Base-by-base conservation (phyloP, 2,888 invertebrate genomes). In the Plusia festucae region DNA sequence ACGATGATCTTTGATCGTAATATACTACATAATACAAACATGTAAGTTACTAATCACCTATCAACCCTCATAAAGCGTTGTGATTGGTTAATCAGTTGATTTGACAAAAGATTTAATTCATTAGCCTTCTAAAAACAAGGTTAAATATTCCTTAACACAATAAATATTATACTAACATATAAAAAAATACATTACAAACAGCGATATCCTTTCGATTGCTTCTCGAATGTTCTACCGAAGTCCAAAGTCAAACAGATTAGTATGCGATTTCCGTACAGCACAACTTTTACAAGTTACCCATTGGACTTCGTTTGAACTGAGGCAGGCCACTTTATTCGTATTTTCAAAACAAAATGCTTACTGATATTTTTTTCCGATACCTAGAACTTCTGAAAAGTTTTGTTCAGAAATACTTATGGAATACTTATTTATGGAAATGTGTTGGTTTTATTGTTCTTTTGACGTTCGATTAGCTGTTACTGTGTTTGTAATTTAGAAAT, bases 301-400 rank as follows among this genome's bases (percentile, higher is more conserved):
- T 54, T 5, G 22, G 63, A 32, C 18, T 40, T 20, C 51, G 13
- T 60, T 34, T n/a, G 34, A 51, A 53, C 49, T 34, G 18, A 53
- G 53, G 16, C 53, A 44, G 40, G 65, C 49, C 49, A 30, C 51
- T 65, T 27, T 56, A 8, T 49, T 44, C 49, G 15, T 62, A 56
- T 59, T 62, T 56, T 5, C 7, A n/a, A 60, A 53, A 71, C 69
- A 62, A 70, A 53, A 52, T 24, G 46, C 46, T 49, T 49, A 52
- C 44, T 44, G 44, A 57, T 74, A 57, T 74, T 46, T 63, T n/a
- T 49, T 69, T 27, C 75, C 71, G 34, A 71, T 69, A 60, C 59
- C 59, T 62, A 1, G 56, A 53, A 61, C 52, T 74, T 68, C 44
- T 16, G 4, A 53, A 62, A 73, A 72, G 61, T 71, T 73, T 62